These are phyloP conservation scores for Telmatherina bonti DNA, from an alignment of 2,797 vertebrate species.

Conservation along the genomic window DNA sequence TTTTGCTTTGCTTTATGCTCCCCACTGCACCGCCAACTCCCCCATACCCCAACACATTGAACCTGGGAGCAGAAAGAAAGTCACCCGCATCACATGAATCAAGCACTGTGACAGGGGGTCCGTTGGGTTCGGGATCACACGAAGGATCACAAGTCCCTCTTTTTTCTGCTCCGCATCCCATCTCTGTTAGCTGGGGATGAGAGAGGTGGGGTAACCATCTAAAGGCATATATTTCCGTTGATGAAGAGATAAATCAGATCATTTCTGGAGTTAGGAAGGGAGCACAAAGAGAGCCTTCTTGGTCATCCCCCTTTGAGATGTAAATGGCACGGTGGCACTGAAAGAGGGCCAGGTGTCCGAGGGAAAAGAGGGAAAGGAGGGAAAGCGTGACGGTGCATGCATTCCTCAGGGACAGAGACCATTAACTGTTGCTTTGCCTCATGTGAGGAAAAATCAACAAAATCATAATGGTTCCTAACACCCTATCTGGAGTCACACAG, in stretches of 20 bases:
- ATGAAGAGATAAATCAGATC: constrained; percentile 85
- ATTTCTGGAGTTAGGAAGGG: constrained; percentile 78
- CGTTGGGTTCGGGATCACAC: constrained; percentile 75
- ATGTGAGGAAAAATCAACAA: constrained; percentile 60
- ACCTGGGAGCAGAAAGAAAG: constrained; percentile 68
- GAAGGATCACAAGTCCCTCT: constrained; percentile 79
- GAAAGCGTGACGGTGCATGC: constrained; percentile 81
- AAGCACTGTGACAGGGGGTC: constrained; percentile 77
- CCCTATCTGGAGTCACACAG: constrained; percentile 20
- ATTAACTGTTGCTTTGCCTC: constrained; percentile 80
- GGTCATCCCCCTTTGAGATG: constrained; percentile 80
- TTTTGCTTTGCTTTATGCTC: constrained; percentile 60
- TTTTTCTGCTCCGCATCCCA: constrained; percentile 67
- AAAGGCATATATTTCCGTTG: constrained; percentile 84
- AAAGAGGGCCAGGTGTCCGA: constrained; percentile 83
- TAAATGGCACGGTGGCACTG: constrained; percentile 83
- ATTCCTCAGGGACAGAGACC: constrained; percentile 68
- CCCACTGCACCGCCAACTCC: constrained; percentile 5
- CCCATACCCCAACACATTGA: constrained; percentile 52
- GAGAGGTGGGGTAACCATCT: constrained; percentile 64
- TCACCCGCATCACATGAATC: constrained; percentile 81
- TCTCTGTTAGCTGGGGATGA: constrained; percentile 60
- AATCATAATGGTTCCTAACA: constrained; percentile 45
- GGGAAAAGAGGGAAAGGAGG: constrained; percentile 80
- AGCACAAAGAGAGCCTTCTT: constrained; percentile 82